phyloP scores from a whole-genome alignment of 2,797 vertebrate genomes.

The Erpetoichthys calabaricus region DNA sequence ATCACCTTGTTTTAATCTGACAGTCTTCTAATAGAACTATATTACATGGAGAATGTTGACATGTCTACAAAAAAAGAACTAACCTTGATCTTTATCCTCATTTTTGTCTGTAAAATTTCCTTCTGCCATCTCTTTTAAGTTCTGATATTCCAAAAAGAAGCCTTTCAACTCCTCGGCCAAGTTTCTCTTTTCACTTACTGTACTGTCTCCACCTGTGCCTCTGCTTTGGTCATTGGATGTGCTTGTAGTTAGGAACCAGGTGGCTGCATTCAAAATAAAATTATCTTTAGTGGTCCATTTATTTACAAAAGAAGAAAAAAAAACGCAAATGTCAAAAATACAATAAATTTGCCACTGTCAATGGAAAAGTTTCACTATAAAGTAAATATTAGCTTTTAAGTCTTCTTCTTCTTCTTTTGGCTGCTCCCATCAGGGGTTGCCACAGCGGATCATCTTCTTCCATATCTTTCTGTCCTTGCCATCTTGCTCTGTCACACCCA shows the following conservation, averaged over 20 bases:
- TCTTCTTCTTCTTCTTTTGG: too few species aligned
- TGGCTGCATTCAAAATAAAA: conserved; percentile 35
- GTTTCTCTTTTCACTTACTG: conserved; percentile 10
- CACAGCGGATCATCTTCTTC: too few species aligned
- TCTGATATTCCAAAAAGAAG: conserved; percentile 64
- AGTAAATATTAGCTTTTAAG: too few species aligned
- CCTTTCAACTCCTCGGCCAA: conserved; percentile 35
- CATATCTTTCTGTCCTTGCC: too few species aligned
- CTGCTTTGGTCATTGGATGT: conserved; percentile 1
- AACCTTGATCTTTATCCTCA: conserved; percentile 2
- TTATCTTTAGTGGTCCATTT: neutral
- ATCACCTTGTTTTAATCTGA: too few species aligned
- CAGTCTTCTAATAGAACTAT: too few species aligned
- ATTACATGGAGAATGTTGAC: neutral
- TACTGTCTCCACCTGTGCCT: neutral
- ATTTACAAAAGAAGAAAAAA: neutral
- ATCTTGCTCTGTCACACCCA: too few species aligned
- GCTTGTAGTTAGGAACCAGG: conserved; percentile 57
- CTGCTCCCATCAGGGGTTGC: too few species aligned
- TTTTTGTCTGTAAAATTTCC: conserved; percentile 51
- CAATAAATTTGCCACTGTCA: too few species aligned
- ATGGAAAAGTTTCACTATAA: too few species aligned
- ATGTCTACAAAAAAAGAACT: conserved; percentile 11
- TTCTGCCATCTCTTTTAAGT: conserved; percentile 65
- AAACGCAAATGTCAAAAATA: too few species aligned